Evolutionary conservation across 2,797 vertebrate genomes (phyloP).

Genomic region (Enteromius mattozi): DNA sequence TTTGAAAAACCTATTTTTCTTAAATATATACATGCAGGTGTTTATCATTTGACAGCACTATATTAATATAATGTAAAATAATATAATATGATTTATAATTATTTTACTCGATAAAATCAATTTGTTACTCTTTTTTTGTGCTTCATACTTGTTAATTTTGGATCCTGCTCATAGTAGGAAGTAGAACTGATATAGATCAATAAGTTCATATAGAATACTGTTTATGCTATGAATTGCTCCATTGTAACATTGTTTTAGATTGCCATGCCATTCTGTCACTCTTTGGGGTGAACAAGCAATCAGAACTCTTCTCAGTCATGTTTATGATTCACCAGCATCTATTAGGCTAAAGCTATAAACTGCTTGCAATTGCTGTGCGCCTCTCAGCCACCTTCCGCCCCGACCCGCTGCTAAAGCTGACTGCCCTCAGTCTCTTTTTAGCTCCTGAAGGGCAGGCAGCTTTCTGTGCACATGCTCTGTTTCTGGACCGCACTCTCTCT

Average conservation of each 20-base stretch:
- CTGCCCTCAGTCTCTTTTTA: constrained; percentile 18
- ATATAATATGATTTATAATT: background rate
- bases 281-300: constrained; percentile 49
- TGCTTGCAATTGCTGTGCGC: constrained; percentile 24
- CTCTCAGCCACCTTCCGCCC: constrained; percentile 1
- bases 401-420: constrained; percentile 26
- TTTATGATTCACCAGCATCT: constrained; percentile 57
- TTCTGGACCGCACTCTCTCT: constrained; percentile 67
- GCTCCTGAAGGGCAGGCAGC: constrained; percentile 36
- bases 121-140: background rate
- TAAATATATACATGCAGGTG: too few species aligned
- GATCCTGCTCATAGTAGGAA: background rate
- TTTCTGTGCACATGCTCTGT: constrained; percentile 56
- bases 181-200: constrained; percentile 6
- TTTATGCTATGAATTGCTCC: constrained; percentile 1
- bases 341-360: constrained; percentile 28
- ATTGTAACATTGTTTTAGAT: constrained; percentile 34
- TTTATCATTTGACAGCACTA: too few species aligned
- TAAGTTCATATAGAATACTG: constrained; percentile 5
- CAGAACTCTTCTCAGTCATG: constrained; percentile 31
- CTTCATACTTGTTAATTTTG: constrained; percentile 19
- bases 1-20: too few species aligned
- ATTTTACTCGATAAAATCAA: background rate
- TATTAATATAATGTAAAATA: too few species aligned
- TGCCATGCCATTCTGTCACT: constrained; percentile 35